A percentile compares a stretch with the other conserved stretches of the same genome.
Evolutionary conservation across 2,113 vertebrate species (phyloP).

Genomic region (Podarcis cretensis): DNA sequence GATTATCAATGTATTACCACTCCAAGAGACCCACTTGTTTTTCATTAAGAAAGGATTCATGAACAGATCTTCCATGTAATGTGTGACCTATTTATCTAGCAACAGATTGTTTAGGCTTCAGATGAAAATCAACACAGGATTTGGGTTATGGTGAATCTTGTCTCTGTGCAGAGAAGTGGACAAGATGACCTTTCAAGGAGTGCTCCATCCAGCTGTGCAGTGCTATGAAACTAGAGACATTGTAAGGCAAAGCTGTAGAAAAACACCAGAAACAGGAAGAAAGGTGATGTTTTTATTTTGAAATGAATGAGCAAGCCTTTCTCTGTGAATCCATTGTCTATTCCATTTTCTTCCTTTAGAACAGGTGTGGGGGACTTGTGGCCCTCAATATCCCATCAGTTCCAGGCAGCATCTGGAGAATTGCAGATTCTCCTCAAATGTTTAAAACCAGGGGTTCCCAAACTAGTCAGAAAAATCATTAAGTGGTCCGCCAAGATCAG

Average conservation of each 20-base stretch:
- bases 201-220: neutral
- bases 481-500: too few relatives aligned
- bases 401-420: neutral
- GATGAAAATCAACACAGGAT: slow-evolving; percentile 10
- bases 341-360: neutral
- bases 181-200: slow-evolving; percentile 9
- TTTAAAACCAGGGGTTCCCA: too few relatives aligned
- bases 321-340: neutral
- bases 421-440: neutral
- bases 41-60: neutral
- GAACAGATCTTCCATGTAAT: neutral
- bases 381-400: neutral
- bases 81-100: neutral
- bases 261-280: neutral
- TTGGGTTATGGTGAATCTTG: neutral
- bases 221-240: neutral
- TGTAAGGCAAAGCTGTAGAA: neutral
- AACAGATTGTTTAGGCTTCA: neutral
- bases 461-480: too few relatives aligned
- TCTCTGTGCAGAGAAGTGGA: neutral
- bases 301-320: neutral
- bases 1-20: neutral
- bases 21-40: neutral
- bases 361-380: neutral
- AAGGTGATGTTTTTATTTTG: neutral